Percentiles rank a stretch among this genome's conserved stretches.
phyloP scores from a whole-genome alignment of 1,140 invertebrate species.

The Octopus sinensis region DNA sequence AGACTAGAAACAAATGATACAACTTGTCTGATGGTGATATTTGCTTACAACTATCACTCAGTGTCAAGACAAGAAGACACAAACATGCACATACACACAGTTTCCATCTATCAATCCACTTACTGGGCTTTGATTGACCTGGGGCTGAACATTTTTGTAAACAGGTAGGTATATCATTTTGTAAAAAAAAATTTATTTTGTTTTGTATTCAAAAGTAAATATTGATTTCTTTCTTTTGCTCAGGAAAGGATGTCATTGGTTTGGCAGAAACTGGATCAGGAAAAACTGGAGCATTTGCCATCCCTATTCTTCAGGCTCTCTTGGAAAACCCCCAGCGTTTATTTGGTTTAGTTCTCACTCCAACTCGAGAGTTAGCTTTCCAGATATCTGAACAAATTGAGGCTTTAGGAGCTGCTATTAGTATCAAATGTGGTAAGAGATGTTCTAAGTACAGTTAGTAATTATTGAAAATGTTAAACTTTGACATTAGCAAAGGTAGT shows the following conservation, averaged over 20 bases:
- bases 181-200: neutral
- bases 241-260: conserved; percentile 90
- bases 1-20: no score
- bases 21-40: no score
- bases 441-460: no score
- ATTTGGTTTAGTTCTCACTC: conserved; percentile 91
- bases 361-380: conserved; percentile 94
- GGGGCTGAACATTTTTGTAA: no score
- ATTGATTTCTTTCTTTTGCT: conserved; percentile 19
- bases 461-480: no score
- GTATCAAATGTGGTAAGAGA: conserved; percentile 83
- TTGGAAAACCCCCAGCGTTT: conserved; percentile 88
- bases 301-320: conserved; percentile 90
- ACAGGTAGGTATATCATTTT: neutral
- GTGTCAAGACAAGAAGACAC: no score
- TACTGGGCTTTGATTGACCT: no score
- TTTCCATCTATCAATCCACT: no score
- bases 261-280: conserved; percentile 96
- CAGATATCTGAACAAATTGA: conserved; percentile 94
- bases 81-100: no score
- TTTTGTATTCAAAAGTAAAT: neutral
- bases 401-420: conserved; percentile 72
- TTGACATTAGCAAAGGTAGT: no score
- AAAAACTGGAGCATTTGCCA: conserved; percentile 94
- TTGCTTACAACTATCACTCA: no score